These are phyloP conservation scores for Ptychobarbus kaznakovi DNA, from an alignment of 2,797 vertebrate genomes.

Conservation along the genomic window DNA sequence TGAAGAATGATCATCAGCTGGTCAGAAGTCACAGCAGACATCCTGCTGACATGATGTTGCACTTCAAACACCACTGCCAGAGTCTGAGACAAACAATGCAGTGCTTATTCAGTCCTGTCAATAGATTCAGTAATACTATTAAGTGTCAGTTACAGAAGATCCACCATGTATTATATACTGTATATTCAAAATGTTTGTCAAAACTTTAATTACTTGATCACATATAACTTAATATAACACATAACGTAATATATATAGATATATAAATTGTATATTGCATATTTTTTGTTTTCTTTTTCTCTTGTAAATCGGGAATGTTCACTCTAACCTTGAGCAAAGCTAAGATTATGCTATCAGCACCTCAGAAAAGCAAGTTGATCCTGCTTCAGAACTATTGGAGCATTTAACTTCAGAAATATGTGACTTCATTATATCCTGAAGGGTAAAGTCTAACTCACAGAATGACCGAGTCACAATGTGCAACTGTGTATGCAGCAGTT, in stretches of 20 bases:
- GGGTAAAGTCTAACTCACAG: constrained; percentile 54
- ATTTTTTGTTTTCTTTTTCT: neutral
- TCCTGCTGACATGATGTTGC: neutral
- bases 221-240: neutral
- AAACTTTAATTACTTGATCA: neutral
- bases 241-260: neutral
- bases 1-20: constrained; percentile 33
- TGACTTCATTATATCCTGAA: constrained; percentile 26
- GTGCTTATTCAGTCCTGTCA: constrained; percentile 3
- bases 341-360: constrained; percentile 11
- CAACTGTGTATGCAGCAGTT: constrained; percentile 20
- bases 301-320: constrained; percentile 7
- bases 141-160: neutral
- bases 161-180: neutral
- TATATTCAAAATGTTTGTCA: neutral
- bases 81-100: constrained; percentile 13
- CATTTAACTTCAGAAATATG: constrained; percentile 53
- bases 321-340: constrained; percentile 41
- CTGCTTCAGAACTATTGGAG: constrained; percentile 22
- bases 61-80: neutral
- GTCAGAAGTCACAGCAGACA: constrained; percentile 14
- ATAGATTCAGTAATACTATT: neutral
- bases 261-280: neutral
- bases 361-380: constrained; percentile 39
- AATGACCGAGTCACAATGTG: constrained; percentile 25